phyloP scores from a whole-genome alignment of 2,113 vertebrate genomes.

The Todiramphus saurophagus region DNA sequence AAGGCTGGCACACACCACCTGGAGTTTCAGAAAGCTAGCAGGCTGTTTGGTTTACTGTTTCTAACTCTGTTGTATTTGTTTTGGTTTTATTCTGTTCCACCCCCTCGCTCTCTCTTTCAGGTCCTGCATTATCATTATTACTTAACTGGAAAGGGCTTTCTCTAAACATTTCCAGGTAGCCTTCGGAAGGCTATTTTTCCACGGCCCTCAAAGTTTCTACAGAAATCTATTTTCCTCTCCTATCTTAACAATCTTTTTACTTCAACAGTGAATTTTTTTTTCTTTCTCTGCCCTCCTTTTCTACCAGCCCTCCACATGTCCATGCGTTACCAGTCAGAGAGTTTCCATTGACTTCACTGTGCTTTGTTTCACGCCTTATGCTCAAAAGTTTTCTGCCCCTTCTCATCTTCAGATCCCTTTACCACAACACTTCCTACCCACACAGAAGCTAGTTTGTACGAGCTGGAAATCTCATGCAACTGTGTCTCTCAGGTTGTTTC shows the following conservation, averaged over 20 bases:
- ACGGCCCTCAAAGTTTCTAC: not conserved
- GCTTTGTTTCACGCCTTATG: not conserved
- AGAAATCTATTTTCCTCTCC: not conserved
- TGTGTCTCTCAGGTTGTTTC: not conserved
- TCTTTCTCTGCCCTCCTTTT: not conserved
- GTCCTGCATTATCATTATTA: not conserved
- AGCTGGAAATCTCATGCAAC: conserved; percentile 32
- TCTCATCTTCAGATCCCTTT: conserved; percentile 38
- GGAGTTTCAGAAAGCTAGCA: not conserved
- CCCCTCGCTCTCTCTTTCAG: not conserved
- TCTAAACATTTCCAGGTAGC: not conserved
- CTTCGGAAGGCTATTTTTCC: not conserved
- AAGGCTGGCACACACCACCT: not conserved
- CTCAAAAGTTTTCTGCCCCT: conserved; percentile 12
- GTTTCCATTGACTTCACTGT: conserved; percentile 30
- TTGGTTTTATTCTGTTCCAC: not conserved
- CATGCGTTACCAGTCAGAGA: not conserved
- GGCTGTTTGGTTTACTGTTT: not conserved
- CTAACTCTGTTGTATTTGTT: not conserved
- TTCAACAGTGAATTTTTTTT: not conserved
- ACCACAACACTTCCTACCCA: conserved; percentile 5
- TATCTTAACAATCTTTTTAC: not conserved
- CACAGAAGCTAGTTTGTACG: not conserved
- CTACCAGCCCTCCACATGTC: not conserved
- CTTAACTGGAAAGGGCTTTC: not conserved